phyloP scores from a whole-genome alignment of 2,113 vertebrate genomes.

The Todiramphus chloris region DNA sequence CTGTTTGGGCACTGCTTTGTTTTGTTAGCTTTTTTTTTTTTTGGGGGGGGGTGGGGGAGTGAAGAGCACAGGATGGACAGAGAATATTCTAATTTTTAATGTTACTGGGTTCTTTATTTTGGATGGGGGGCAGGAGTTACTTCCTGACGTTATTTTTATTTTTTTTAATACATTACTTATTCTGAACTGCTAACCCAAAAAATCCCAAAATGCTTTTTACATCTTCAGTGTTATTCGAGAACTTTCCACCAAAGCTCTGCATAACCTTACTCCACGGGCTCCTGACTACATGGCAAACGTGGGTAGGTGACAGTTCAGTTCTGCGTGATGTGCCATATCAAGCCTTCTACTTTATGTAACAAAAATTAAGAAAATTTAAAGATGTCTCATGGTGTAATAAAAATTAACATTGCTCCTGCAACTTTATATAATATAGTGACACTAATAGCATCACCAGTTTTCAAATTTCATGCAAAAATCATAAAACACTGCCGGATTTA shows the following conservation, averaged over 20 bases:
- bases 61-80: not conserved
- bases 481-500: not conserved
- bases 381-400: not conserved
- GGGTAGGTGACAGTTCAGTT: constrained; percentile 76
- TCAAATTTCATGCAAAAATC: not conserved
- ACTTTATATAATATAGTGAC: too few relatives aligned
- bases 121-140: not conserved
- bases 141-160: not conserved
- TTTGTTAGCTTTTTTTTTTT: not conserved
- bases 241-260: constrained; percentile 86
- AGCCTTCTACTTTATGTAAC: not conserved
- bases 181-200: not conserved
- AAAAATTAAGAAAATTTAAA: not conserved
- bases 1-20: not conserved
- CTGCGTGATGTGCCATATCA: not conserved
- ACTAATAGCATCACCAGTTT: not conserved
- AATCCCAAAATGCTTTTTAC: not conserved
- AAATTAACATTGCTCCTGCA: not conserved
- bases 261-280: constrained; percentile 84
- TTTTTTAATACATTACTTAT: not conserved
- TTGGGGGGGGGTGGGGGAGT: too few relatives aligned
- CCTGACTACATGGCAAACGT: constrained; percentile 83
- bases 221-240: constrained; percentile 84
- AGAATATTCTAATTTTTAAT: not conserved
- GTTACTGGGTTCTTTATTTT: not conserved